Evolutionary conservation across 2,113 vertebrate genomes (phyloP), one percentile per base, ranked within the genome.

Genomic region (Hippocampus comes): DNA sequence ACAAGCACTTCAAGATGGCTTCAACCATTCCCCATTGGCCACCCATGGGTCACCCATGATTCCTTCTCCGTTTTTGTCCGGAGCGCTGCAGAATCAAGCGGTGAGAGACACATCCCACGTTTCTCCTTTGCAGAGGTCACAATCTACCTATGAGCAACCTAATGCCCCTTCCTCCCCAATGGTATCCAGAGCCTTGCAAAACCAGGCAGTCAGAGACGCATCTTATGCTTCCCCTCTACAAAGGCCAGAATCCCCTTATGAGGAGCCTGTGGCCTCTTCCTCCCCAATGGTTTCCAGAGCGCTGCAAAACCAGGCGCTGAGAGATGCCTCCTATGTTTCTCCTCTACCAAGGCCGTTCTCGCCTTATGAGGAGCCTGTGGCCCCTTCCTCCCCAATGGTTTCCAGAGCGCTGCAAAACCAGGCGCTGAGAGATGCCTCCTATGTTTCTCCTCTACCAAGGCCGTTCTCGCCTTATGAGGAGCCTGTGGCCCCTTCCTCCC

Each of bases 391-490:
- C 3, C 88, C 87, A 30, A 23, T 81, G 73, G 57, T 91, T 6
- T 86, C 89, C 48, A 82, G 88, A 60, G 88, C 87, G 27, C 48
- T 89, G 41, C 88, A 91, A 71, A 90, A 87, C 68, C 82, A 85
- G 17, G 73, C 79, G n/a, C 9, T 90, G 14, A 76, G 73, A 74
- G 84, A 70, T 46, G 90, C 88, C 1, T 91, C 90, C 15, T 89
- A 81, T 67, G 55, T 48, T 30, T 84, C 89, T 66, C 74, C 88
- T 34, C 61, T 90, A 71, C 77, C 67, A 21, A 86, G 82, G 51
- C 82, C 88, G 1, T 12, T 11, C 2, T 46, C 43, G 43, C 43
- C 43, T 12, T 46, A 46, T 12, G 43, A 9, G 12, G 43, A 86
- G 63, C 81, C 81, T 57, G 41, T 88, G 12, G 41, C 77, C 14